Evolutionary conservation across 2,888 invertebrate genomes (phyloP).

Genomic region (Plagiodera versicolora): DNA sequence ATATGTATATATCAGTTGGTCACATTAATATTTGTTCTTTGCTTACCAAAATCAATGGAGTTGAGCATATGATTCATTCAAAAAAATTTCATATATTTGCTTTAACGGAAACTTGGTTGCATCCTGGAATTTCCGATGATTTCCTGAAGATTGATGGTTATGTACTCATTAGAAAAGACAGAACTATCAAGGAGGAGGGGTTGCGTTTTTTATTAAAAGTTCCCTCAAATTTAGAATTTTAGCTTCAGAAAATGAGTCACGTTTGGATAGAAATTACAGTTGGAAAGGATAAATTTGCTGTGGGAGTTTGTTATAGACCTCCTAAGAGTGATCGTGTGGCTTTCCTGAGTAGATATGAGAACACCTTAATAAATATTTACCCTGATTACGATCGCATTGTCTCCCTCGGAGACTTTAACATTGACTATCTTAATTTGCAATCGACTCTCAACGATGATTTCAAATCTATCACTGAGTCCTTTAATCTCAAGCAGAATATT

Average conservation of each 20-base stretch:
- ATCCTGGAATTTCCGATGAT: neutral
- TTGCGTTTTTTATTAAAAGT: neutral
- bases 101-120: neutral
- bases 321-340: neutral
- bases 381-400: conserved; percentile 2
- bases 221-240: neutral
- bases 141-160: conserved; percentile 3
- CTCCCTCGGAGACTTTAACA: conserved; percentile 4
- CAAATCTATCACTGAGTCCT: conserved; percentile 2
- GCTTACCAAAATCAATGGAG: neutral
- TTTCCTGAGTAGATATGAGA: conserved; percentile 6
- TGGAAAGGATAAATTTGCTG: neutral
- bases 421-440: neutral
- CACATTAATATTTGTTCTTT: conserved; percentile 3
- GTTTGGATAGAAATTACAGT: neutral
- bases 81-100: neutral
- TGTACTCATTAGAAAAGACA: conserved; percentile 3
- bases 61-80: neutral
- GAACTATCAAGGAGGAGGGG: neutral
- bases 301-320: conserved; percentile 1
- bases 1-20: neutral
- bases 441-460: neutral
- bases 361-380: neutral
- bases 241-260: neutral
- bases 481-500: neutral